Evolutionary conservation across 2,113 vertebrate genomes (phyloP).

Genomic region (Lipotes vexillifer): DNA sequence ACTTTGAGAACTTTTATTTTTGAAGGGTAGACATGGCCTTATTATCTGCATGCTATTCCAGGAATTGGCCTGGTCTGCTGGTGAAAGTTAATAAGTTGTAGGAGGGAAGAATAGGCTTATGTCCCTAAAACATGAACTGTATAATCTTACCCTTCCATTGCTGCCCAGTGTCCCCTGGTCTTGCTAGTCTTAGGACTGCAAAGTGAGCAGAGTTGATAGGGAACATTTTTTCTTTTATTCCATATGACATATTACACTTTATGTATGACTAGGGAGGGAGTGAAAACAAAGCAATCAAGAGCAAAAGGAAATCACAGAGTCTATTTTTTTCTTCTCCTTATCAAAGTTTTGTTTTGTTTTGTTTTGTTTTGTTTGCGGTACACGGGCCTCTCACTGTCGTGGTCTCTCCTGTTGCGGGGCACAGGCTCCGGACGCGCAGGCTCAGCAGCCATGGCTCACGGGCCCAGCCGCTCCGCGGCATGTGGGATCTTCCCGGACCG

Average conservation of each 20-base stretch:
- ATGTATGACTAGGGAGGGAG: not conserved
- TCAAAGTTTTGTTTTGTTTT: not conserved
- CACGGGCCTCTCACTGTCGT: no score
- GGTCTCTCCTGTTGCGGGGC: no score
- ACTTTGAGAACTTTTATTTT: not conserved
- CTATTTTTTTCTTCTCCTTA: not conserved
- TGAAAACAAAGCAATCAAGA: not conserved
- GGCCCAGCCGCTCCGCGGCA: rapidly evolving
- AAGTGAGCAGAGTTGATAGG: not conserved
- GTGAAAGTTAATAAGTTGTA: not conserved
- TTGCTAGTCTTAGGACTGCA: not conserved
- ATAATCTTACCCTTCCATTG: not conserved
- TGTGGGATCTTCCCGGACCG: no score
- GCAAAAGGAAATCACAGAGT: not conserved
- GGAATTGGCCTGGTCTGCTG: not conserved
- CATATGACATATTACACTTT: not conserved
- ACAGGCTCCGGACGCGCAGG: no score
- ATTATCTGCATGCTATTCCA: not conserved
- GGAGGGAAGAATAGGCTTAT: not conserved
- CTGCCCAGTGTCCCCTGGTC: not conserved
- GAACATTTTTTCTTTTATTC: not conserved
- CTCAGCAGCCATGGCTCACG: no score
- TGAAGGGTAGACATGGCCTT: not conserved
- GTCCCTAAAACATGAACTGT: not conserved
- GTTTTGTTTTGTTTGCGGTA: no score